Base-by-base conservation (phyloP, 2,797 vertebrate species). In the Poeciliopsis turneri region DNA sequence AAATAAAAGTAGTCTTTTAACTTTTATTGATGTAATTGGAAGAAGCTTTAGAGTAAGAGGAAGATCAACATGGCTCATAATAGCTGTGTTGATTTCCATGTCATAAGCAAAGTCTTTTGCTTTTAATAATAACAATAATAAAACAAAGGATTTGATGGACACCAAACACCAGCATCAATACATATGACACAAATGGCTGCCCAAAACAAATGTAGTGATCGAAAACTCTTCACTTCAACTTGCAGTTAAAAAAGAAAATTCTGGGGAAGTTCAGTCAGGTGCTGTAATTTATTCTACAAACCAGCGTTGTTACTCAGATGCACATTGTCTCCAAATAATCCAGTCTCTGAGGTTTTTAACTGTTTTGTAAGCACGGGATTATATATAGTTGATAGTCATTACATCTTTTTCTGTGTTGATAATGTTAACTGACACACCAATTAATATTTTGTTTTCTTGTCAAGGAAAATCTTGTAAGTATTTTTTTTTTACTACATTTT, bases 1-100 rank as follows among this genome's bases (percentile, higher is more conserved):
- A 36, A 7, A 53, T 53, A 36, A 2, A 39, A 11, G 59, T 4
- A 18, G 57, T 25, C 51, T 13, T 11, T 64, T 36, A 15, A 9
- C 25, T 75, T 41, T 13, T 25, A 7, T 66, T 81, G 53, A 70
- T 49, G n/a, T 8, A 47, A 59, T 53, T 49, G 51, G 28, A 83
- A 59, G 39, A 72, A 81, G 43, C 16, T 39, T 72, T 20, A 23
- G 2, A 23, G 49, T 20, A 23, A 61, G 28, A 39, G 23, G 5
- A 59, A 46, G 18, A 59, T 46, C 39, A 71, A 59, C 30, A 68
- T 46, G 33, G 20, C 16, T 13, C n/a, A 51, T 6, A 53, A 25
- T 10, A 53, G 51, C 23, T 53, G 51, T 25, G 51, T 10, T 53
- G 51, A 53, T 53, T 25, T 53, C 51, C 51, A 53, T 53, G 51